Evolutionary conservation across 2,113 vertebrate species (phyloP).

Genomic region (Gasterosteus nipponicus): DNA sequence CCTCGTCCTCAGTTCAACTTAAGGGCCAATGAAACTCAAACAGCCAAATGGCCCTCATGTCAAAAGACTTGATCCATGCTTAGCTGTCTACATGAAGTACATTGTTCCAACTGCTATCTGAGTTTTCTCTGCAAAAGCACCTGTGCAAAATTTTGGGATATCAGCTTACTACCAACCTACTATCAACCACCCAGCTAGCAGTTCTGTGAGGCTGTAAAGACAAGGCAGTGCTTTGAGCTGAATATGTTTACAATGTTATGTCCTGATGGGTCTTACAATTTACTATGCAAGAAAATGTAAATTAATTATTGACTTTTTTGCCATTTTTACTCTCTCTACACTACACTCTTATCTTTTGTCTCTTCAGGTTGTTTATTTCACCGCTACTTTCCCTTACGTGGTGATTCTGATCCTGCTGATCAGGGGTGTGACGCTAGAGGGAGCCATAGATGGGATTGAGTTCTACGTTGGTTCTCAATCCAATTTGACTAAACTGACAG

Average conservation of each 20-base stretch:
- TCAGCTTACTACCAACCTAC: not conserved
- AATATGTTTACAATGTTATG: not conserved
- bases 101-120: not conserved
- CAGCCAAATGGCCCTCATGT: not conserved
- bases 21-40: not conserved
- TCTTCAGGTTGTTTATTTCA: constrained; percentile 94
- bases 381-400: constrained; percentile 91
- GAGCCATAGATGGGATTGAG: constrained; percentile 89
- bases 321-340: not conserved
- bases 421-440: constrained; percentile 90
- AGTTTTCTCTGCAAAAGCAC: not conserved
- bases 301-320: not conserved
- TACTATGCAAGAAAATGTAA: not conserved
- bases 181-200: not conserved
- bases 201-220: not conserved
- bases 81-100: not conserved
- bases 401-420: constrained; percentile 91
- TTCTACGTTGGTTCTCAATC: constrained; percentile 93
- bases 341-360: not conserved
- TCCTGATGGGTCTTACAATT: not conserved
- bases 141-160: not conserved
- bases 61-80: not conserved
- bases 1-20: not conserved
- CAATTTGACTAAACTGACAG: constrained; percentile 89
- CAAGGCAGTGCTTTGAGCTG: not conserved